Percentiles rank a stretch among this genome's conserved stretches.
Conservation (phyloP, 2,113 vertebrate species). For the Istiophorus platypterus region DNA sequence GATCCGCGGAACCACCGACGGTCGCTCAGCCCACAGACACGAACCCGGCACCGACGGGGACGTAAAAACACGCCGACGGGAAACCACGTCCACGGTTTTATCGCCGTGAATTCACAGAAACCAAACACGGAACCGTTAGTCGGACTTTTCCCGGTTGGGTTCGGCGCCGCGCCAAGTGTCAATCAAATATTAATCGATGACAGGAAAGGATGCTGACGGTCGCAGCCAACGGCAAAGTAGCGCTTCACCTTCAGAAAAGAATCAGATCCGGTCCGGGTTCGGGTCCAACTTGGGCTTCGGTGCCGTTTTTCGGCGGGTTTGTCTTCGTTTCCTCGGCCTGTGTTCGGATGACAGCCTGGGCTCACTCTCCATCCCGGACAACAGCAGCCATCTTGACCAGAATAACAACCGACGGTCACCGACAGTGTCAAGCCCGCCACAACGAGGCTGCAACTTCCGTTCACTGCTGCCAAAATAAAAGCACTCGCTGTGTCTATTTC, state of each 20-base stretch:
- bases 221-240: rapidly evolving
- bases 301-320: background rate
- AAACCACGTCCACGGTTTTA: too few relatives aligned
- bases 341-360: conserved; percentile 15
- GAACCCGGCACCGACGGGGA: too few relatives aligned
- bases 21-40: too few relatives aligned
- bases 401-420: conserved; percentile 8
- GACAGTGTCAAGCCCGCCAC: background rate
- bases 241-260: conserved; percentile 37
- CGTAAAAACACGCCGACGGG: too few relatives aligned
- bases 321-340: conserved; percentile 30
- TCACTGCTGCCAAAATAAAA: conserved; percentile 43
- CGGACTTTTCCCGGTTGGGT: background rate
- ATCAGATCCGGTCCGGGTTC: background rate
- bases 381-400: conserved; percentile 73
- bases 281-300: background rate
- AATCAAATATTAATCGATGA: conserved; percentile 24
- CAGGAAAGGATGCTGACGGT: conserved; percentile 50
- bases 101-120: background rate
- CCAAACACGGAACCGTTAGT: background rate
- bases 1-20: background rate
- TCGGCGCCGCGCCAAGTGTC: conserved; percentile 6
- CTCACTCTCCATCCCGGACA: conserved; percentile 59
- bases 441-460: background rate
- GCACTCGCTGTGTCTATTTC: background rate